Evolutionary conservation across 2,888 invertebrate genomes (phyloP).

Genomic region (Cynaeus angustus): DNA sequence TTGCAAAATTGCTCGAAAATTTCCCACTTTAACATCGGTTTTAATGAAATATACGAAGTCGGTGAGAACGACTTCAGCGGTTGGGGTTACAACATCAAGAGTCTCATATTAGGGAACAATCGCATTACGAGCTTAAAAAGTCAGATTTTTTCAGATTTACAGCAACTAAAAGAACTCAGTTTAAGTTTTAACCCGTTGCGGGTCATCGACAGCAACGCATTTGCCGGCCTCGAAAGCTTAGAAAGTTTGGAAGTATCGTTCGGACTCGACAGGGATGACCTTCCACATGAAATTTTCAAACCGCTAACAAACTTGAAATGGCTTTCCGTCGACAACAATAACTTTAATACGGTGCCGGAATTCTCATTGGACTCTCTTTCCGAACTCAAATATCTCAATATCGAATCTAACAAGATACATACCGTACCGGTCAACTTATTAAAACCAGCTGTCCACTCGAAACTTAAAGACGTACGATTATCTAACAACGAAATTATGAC

Average conservation of each 20-base stretch:
- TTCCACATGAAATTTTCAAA: slow-evolving; percentile 84
- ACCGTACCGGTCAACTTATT: slow-evolving; percentile 81
- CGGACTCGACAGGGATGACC: slow-evolving; percentile 85
- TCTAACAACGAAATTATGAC: slow-evolving; percentile 86
- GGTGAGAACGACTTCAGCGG: slow-evolving; percentile 83
- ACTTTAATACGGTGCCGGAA: slow-evolving; percentile 82
- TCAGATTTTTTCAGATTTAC: slow-evolving; percentile 82
- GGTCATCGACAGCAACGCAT: slow-evolving; percentile 86
- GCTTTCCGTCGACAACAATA: slow-evolving; percentile 92
- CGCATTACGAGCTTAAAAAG: slow-evolving; percentile 83
- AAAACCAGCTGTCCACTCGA: slow-evolving; percentile 80
- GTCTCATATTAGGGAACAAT: slow-evolving; percentile 88
- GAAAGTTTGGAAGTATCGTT: slow-evolving; percentile 91
- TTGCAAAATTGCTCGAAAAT: slow-evolving; percentile 83
- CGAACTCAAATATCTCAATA: slow-evolving; percentile 85
- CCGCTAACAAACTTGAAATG: slow-evolving; percentile 85
- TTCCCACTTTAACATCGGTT: slow-evolving; percentile 91
- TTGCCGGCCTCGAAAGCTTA: slow-evolving; percentile 83
- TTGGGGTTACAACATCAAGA: slow-evolving; percentile 87
- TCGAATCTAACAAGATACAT: slow-evolving; percentile 89
- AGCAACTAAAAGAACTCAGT: slow-evolving; percentile 89
- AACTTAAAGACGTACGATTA: slow-evolving; percentile 85
- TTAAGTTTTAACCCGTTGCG: slow-evolving; percentile 93
- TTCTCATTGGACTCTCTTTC: slow-evolving; percentile 82
- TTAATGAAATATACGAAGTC: slow-evolving; percentile 88